Percentiles rank a stretch among this genome's conserved stretches.
Conservation (phyloP, 2,113 vertebrate species). For the Burhinus oedicnemus region DNA sequence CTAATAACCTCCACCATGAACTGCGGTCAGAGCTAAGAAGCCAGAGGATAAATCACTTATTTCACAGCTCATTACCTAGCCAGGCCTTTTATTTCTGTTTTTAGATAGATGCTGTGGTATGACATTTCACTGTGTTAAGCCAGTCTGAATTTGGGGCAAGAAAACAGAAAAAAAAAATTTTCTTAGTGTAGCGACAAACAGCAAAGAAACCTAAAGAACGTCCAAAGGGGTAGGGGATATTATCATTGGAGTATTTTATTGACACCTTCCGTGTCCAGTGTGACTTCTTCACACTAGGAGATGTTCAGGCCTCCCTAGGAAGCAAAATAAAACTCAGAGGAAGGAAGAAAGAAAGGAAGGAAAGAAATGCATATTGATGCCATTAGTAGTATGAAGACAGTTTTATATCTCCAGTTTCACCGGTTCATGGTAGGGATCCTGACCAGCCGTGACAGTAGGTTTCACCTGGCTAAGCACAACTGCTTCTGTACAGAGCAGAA, state of each 20-base stretch:
- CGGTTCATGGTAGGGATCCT: not conserved
- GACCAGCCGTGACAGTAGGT: fast-evolving
- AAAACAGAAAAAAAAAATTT: not conserved
- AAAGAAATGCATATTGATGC: not conserved
- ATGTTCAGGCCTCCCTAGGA: not conserved
- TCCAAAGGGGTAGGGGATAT: not conserved
- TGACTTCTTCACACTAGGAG: not conserved
- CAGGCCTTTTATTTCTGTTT: not conserved
- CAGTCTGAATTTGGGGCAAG: not conserved
- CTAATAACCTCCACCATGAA: not conserved
- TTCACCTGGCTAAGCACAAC: not conserved
- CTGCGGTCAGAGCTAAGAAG: not conserved
- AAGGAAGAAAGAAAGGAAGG: not conserved
- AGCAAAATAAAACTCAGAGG: not conserved
- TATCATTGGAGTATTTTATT: not conserved
- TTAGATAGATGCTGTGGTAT: not conserved
- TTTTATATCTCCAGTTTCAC: not conserved
- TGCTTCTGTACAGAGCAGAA: not conserved
- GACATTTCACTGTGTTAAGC: not conserved
- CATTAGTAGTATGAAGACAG: not conserved
- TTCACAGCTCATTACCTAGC: not conserved
- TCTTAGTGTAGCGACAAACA: not conserved
- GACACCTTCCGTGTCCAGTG: not conserved
- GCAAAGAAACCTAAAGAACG: not conserved
- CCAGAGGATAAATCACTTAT: not conserved